Evolutionary conservation across 1,140 invertebrate species (phyloP).

Genomic region (Trichonephila clavata): DNA sequence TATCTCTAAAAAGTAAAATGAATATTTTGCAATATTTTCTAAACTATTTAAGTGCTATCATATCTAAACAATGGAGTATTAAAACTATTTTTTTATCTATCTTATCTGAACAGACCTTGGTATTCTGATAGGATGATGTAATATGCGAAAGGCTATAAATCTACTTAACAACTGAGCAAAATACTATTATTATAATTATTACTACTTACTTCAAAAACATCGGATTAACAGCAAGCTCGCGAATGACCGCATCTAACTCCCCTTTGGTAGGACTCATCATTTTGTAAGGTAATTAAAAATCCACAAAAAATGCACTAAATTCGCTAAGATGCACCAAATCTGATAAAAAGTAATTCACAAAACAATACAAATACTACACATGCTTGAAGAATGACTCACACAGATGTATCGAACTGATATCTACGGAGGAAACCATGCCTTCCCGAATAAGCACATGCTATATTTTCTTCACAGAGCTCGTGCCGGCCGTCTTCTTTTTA

Average conservation of each 20-base stretch:
- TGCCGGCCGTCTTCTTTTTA: background rate
- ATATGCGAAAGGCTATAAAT: too few species aligned
- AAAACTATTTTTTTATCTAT: too few species aligned
- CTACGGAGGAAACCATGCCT: slow-evolving; percentile 17
- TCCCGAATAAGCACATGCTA: slow-evolving; percentile 24
- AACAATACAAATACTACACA: background rate
- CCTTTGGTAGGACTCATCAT: slow-evolving; percentile 53
- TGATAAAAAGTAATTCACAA: background rate
- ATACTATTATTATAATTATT: background rate
- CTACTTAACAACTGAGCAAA: background rate
- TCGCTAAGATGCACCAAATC: background rate
- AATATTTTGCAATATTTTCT: too few species aligned
- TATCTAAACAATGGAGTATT: too few species aligned
- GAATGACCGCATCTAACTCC: slow-evolving; percentile 36
- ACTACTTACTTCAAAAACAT: slow-evolving; percentile 53
- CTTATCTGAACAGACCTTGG: too few species aligned
- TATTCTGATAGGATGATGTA: too few species aligned
- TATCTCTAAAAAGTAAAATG: too few species aligned
- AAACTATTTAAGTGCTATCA: too few species aligned
- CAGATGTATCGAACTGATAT: background rate
- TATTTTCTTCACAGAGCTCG: background rate
- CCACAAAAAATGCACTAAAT: background rate
- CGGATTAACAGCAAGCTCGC: background rate
- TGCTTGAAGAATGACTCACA: background rate
- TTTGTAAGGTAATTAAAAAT: background rate